A percentile compares a stretch with the other conserved stretches of the same genome.
These are phyloP conservation scores for Ips nitidus DNA, from an alignment of 1,140 invertebrate genomes.

Conservation along the genomic window DNA sequence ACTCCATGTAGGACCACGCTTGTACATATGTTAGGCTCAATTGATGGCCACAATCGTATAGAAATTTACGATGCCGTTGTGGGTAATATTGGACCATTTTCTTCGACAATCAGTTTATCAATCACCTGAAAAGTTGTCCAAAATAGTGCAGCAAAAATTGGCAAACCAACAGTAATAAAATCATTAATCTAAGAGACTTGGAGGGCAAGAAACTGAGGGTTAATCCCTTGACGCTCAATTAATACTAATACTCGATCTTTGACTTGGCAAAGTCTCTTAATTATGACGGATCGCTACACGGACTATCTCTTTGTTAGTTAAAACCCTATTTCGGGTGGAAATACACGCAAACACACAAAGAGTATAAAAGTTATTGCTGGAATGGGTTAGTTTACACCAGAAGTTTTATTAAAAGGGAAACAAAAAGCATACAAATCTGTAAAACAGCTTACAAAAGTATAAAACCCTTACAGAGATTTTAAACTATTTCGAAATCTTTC, in stretches of 20 bases:
- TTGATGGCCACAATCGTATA: conserved; percentile 24
- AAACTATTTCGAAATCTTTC: too few relatives aligned
- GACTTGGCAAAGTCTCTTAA: neutral
- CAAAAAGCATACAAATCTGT: too few relatives aligned
- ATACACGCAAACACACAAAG: too few relatives aligned
- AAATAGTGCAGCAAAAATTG: neutral
- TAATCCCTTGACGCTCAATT: neutral
- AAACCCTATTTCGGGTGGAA: too few relatives aligned
- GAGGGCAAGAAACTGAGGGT: neutral
- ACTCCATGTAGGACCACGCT: conserved; percentile 15
- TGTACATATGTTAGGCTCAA: conserved; percentile 24
- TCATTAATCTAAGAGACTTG: too few relatives aligned
- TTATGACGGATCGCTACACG: conserved; percentile 1
- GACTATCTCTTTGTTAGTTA: neutral
- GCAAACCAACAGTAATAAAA: too few relatives aligned
- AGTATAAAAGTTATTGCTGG: too few relatives aligned
- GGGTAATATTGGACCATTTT: conserved; percentile 22
- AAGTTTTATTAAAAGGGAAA: too few relatives aligned
- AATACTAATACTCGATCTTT: conserved; percentile 5
- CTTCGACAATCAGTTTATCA: conserved; percentile 19
- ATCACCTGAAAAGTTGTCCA: neutral
- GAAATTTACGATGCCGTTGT: conserved; percentile 18
- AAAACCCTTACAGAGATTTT: too few relatives aligned
- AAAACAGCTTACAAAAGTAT: too few relatives aligned
- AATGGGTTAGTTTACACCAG: too few relatives aligned